A percentile compares a stretch with the other conserved stretches of the same genome.
These are phyloP conservation scores for Caradrina clavipalpis DNA, from an alignment of 2,888 invertebrate species.

Conservation along the genomic window DNA sequence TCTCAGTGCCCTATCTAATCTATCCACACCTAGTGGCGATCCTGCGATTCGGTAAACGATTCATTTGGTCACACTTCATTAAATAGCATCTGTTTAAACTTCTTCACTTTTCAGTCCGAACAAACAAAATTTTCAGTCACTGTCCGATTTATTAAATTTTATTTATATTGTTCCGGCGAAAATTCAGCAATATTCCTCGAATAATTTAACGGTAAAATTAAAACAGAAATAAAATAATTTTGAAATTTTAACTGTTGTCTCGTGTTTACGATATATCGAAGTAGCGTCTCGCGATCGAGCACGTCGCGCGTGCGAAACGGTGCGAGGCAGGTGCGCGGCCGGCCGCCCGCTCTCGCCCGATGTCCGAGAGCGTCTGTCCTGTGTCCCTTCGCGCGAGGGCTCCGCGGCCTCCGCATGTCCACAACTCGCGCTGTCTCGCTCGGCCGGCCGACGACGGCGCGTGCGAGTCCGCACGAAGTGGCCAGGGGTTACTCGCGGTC, in stretches of 20 bases:
- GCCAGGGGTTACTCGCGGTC: conserved; percentile 91
- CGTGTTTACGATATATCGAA: conserved; percentile 82
- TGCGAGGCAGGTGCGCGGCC: conserved; percentile 88
- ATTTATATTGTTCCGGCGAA: conserved; percentile 65
- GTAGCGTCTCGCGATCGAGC: conserved; percentile 83
- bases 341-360: conserved; percentile 91
- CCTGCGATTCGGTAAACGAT: conserved; percentile 78
- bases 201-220: conserved; percentile 56
- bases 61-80: conserved; percentile 77
- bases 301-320: conserved; percentile 85
- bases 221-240: conserved; percentile 63
- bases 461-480: conserved; percentile 90
- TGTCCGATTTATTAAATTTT: conserved; percentile 66
- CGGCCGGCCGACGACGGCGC: conserved; percentile 89
- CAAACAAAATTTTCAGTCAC: conserved; percentile 76
- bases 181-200: conserved; percentile 51
- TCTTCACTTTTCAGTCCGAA: conserved; percentile 82
- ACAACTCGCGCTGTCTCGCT: conserved; percentile 87
- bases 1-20: conserved; percentile 88
- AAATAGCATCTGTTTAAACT: conserved; percentile 77
- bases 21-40: conserved; percentile 85
- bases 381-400: conserved; percentile 91
- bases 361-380: conserved; percentile 91
- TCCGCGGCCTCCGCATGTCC: conserved; percentile 88
- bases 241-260: conserved; percentile 72